A percentile compares a stretch with the other conserved stretches of the same genome.
Evolutionary conservation across 1,140 invertebrate genomes (phyloP).

Genomic region (Cydia strobilella): DNA sequence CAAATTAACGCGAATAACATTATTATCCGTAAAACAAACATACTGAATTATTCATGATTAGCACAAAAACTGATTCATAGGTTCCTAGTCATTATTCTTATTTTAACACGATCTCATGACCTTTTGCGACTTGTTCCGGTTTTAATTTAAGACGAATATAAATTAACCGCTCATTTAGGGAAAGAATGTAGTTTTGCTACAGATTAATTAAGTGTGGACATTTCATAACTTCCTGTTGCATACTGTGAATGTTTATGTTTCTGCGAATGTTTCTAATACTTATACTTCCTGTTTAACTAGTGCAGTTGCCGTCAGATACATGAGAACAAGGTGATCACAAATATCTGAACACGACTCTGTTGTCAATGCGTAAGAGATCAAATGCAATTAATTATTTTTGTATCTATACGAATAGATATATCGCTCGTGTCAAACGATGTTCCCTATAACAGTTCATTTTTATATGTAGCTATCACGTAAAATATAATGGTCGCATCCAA

Average conservation of each 20-base stretch:
- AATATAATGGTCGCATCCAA: too few species aligned
- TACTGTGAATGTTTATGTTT: not conserved
- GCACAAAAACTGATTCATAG: slow-evolving; percentile 38
- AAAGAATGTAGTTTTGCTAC: slow-evolving; percentile 11
- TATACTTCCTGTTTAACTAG: not conserved
- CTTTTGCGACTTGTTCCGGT: slow-evolving; percentile 37
- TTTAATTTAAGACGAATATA: slow-evolving; percentile 25
- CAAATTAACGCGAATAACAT: slow-evolving; percentile 21
- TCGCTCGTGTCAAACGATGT: too few species aligned
- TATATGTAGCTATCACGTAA: too few species aligned
- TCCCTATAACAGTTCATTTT: too few species aligned
- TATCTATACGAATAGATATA: too few species aligned
- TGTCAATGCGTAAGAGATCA: too few species aligned
- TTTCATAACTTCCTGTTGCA: slow-evolving; percentile 25
- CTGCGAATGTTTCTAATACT: not conserved
- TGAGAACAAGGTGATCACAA: not conserved
- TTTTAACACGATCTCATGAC: slow-evolving; percentile 33
- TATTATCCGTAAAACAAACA: slow-evolving; percentile 29
- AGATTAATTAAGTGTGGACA: not conserved
- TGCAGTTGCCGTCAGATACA: not conserved
- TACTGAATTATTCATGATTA: slow-evolving; percentile 29
- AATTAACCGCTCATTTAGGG: not conserved
- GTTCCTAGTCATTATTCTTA: slow-evolving; percentile 43
- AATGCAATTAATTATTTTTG: too few species aligned
- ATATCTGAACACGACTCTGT: not conserved